phyloP scores from a whole-genome alignment of 2,888 invertebrate genomes.

The Phragmatobia fuliginosa region DNA sequence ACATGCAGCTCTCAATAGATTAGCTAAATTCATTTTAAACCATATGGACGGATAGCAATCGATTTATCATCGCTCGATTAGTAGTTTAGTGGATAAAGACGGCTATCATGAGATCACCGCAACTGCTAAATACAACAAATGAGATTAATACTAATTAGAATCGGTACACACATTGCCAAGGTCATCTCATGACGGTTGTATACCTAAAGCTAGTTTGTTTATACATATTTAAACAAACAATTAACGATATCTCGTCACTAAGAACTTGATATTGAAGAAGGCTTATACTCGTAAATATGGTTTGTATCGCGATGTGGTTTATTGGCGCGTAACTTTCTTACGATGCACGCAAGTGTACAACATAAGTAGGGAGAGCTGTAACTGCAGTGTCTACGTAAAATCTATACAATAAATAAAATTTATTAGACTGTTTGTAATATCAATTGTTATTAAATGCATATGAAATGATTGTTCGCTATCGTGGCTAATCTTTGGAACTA shows the following conservation, averaged over 20 bases:
- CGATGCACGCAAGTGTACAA: neutral
- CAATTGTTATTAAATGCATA: too few relatives aligned
- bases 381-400: neutral
- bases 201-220: neutral
- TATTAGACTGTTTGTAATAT: too few relatives aligned
- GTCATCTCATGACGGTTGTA: neutral
- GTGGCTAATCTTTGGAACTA: too few relatives aligned
- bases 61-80: neutral
- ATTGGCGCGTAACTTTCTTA: neutral
- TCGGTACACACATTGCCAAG: conserved; percentile 3
- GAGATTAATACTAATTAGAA: conserved; percentile 4
- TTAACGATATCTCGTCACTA: conserved; percentile 4
- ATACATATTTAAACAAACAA: neutral
- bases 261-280: neutral
- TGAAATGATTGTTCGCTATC: too few relatives aligned
- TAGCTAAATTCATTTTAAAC: neutral
- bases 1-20: neutral
- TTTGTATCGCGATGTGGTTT: neutral
- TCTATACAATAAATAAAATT: too few relatives aligned
- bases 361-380: neutral
- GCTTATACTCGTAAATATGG: too few relatives aligned
- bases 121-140: conserved; percentile 4
- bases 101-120: conserved; percentile 1
- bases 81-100: neutral
- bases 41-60: neutral